These are phyloP conservation scores for Casuarius casuarius DNA, from an alignment of 2,113 vertebrate genomes.

Conservation along the genomic window DNA sequence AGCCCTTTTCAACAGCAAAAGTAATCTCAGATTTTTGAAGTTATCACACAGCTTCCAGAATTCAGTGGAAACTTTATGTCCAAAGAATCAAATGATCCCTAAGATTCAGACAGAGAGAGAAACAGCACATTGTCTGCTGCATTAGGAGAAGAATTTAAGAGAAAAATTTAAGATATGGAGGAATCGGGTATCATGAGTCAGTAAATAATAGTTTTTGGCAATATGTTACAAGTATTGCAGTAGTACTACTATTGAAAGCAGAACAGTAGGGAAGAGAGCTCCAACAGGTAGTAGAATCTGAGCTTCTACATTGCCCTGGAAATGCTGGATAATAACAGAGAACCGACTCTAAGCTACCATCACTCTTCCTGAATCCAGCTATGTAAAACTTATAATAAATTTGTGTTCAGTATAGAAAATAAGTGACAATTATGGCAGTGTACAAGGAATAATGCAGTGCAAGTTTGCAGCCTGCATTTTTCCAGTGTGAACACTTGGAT, in stretches of 20 bases:
- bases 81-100: neutral
- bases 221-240: neutral
- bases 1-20: neutral
- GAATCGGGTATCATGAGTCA: neutral
- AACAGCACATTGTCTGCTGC: neutral
- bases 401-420: neutral
- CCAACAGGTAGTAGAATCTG: neutral
- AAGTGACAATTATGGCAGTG: neutral
- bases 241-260: neutral
- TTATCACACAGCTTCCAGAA: neutral
- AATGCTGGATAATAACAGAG: neutral
- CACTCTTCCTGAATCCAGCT: neutral
- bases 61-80: neutral
- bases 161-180: neutral
- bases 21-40: neutral
- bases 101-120: neutral
- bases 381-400: neutral
- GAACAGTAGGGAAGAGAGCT: neutral
- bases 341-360: neutral
- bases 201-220: neutral
- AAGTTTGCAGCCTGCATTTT: neutral
- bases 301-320: neutral
- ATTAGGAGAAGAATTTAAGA: neutral
- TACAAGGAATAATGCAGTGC: neutral
- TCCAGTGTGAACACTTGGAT: neutral